Evolutionary conservation across 2,113 vertebrate species (phyloP).

Genomic region (Melozone crissalis): DNA sequence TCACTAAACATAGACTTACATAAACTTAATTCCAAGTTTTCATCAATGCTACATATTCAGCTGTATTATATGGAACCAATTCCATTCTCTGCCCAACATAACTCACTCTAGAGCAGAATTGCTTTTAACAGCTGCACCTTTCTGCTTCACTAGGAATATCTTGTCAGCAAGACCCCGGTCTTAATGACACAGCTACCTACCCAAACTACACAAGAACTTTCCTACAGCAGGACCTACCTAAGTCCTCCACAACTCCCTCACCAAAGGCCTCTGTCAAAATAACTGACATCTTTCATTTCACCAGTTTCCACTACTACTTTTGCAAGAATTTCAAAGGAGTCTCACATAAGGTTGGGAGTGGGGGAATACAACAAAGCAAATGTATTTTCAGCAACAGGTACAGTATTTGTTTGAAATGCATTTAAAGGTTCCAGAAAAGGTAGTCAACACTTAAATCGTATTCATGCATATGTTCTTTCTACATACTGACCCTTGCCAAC

Average conservation of each 20-base stretch:
- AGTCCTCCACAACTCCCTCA: not conserved
- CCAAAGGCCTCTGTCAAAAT: not conserved
- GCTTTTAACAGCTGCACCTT: not conserved
- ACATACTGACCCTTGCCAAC: conserved; percentile 45
- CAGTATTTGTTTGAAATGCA: conserved; percentile 8
- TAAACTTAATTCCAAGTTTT: not conserved
- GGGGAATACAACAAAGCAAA: not conserved
- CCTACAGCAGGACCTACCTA: not conserved
- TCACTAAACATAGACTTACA: not conserved
- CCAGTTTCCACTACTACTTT: not conserved
- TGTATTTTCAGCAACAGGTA: conserved; percentile 36
- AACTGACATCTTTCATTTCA: not conserved
- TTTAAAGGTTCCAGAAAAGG: conserved; percentile 36
- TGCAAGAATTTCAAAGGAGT: not conserved
- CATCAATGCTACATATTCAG: not conserved
- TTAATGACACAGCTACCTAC: not conserved
- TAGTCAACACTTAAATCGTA: conserved; percentile 33
- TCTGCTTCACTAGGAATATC: not conserved
- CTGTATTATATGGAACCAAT: not conserved
- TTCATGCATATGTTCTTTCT: conserved; percentile 33
- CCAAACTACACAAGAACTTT: conserved; percentile 10
- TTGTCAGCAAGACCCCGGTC: fast-evolving
- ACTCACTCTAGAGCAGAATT: not conserved
- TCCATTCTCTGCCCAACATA: not conserved
- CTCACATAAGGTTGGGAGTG: not conserved